Conservation (phyloP, 2,888 invertebrate genomes). For the Cheilosia pagana region DNA sequence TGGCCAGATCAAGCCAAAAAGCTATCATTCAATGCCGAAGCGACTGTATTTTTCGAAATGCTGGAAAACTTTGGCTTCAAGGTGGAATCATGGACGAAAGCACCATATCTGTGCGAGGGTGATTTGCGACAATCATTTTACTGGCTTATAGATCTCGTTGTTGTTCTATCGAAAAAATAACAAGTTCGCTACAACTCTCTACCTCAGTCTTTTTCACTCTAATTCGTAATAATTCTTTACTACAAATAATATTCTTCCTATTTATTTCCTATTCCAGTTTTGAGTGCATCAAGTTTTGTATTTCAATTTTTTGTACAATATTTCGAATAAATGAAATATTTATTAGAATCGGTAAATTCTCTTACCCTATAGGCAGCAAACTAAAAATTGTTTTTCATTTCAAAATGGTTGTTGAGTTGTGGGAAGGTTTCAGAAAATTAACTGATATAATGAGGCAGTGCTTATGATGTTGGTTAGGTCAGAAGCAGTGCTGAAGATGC, state of each 20-base stretch:
- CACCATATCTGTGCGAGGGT: conserved; percentile 98
- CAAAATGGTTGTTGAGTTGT: not conserved
- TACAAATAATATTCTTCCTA: conserved; percentile 29
- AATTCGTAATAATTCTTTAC: conserved; percentile 17
- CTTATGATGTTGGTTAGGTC: no score
- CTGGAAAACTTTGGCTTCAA: conserved; percentile 87
- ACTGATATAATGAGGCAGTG: no score
- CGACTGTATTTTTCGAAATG: conserved; percentile 87
- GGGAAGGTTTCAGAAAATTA: not conserved
- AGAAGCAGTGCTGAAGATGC: no score
- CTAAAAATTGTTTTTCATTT: not conserved
- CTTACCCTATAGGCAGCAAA: conserved; percentile 17
- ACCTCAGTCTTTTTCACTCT: conserved; percentile 39
- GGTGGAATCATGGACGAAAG: conserved; percentile 92
- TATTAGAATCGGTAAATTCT: conserved; percentile 45
- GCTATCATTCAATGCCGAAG: conserved; percentile 90
- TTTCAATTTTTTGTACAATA: conserved; percentile 53
- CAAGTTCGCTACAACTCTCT: conserved; percentile 30
- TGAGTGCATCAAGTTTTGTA: conserved; percentile 42
- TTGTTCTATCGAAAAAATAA: conserved; percentile 87
- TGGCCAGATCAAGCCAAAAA: conserved; percentile 87
- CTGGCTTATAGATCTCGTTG: conserved; percentile 95
- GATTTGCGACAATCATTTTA: conserved; percentile 96
- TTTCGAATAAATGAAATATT: conserved; percentile 48
- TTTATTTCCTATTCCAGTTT: conserved; percentile 39